Conservation (phyloP, 2,113 vertebrate species). For the Gallinago undulata region DNA sequence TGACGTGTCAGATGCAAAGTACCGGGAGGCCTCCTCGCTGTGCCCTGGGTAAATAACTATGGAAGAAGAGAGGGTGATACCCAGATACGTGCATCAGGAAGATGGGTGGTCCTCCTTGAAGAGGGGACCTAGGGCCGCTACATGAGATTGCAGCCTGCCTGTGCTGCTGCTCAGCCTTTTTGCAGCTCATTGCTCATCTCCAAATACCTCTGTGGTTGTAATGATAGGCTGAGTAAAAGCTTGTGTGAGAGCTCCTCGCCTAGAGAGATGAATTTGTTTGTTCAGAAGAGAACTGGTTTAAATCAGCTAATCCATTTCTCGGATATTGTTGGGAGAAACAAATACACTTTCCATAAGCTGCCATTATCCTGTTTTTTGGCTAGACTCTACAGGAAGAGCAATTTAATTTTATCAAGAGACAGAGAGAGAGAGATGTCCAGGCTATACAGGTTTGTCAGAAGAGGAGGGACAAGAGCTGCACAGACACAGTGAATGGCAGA, state of each 20-base stretch:
- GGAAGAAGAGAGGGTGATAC: neutral
- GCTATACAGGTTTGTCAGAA: neutral
- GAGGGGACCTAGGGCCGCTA: neutral
- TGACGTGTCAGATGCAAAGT: neutral
- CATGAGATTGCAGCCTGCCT: neutral
- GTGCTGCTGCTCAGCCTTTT: neutral
- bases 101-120: neutral
- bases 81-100: neutral
- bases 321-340: neutral
- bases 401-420: neutral
- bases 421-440: neutral
- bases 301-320: conserved; percentile 26
- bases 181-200: neutral
- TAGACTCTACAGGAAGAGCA: neutral
- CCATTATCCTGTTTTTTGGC: neutral
- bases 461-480: neutral
- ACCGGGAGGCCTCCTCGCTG: fast-evolving
- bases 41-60: neutral
- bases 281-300: conserved; percentile 17
- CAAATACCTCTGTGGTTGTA: neutral
- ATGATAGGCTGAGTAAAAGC: neutral
- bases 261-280: conserved; percentile 37
- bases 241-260: neutral
- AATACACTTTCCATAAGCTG: conserved; percentile 5
- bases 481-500: neutral